Evolutionary conservation across 1,140 invertebrate genomes (phyloP), one percentile per base, ranked within the genome.

Genomic region (Brachystomella parvula): DNA sequence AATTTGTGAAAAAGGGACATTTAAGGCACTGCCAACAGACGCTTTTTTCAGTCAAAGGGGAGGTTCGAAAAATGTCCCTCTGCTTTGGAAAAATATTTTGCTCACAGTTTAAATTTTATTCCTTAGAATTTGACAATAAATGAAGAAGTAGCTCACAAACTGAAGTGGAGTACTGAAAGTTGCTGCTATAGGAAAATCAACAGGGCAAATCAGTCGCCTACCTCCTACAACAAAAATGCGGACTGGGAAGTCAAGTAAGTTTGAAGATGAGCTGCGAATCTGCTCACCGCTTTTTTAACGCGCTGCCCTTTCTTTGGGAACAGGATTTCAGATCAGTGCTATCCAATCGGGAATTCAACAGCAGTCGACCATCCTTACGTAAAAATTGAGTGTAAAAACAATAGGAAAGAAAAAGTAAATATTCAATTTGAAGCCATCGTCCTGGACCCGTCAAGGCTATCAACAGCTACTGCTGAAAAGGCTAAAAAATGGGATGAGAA

Each of bases 131-230:
- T 68, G 57, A 64, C 15, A 15, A 58, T 69, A 15, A 49, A 69
- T 30, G 32, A 63, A 39, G 24, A 31, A 6, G 12, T 63, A 12
- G 9, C 29, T 15, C 44, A 39, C 3, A 33, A 60, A 24, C 67
- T 63, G 67, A 72, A 72, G 31, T 58, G 29, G 21, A 15, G 21
- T 15, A 44, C n/a, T 28, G 33, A 58, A 3, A 59, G 44, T 17
- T 73, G 72, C 57, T 73, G 71, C 53, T 73, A 65, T 26, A 44
- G 67, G 33, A 30, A 6, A 15, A 61, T 73, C n/a, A 31, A 33
- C 0, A 49, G 71, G 33, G 57, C 66, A 26, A 24, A 31, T 1
- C 69, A 71, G 58, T 21, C 61, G 26, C 53, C 63, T 3, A 35
- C 63, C 17, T 61, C 71, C 1, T 73, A 70, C 21, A 58, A 66